Evolutionary conservation across 2,888 invertebrate genomes (phyloP), one percentile per base, ranked within the genome.

Genomic region (Anthrax anthrax): DNA sequence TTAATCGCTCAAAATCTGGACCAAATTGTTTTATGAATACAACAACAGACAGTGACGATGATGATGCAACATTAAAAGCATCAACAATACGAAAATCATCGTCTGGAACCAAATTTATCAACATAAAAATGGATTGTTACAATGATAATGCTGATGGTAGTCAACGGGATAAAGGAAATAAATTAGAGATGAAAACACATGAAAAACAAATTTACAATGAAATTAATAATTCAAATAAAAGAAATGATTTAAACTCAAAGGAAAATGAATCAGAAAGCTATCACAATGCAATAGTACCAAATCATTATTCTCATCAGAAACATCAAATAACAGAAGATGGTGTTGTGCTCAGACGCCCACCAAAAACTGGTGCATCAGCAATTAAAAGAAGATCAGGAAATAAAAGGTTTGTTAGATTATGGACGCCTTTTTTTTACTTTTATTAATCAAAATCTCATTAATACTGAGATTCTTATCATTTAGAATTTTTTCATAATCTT

Each of bases 301-400:
- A 50, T 38, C 36, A 65, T 53, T n/a, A n/a, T n/a, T n/a, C n/a
- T n/a, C n/a, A n/a, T n/a, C n/a, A n/a, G n/a, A n/a, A n/a, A n/a
- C n/a, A n/a, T n/a, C n/a, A n/a, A n/a, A 56, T 65, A 1, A 66
- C 58, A 52, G 73, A 74, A 51, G 74, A 74, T 42, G 73, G 72
- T 16, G 73, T 75, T 41, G 64, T 75, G 13, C 61, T 76, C 43
- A 61, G 75, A 18, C 68, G 73, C 51, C 70, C 71, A 50, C 65
- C 64, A 10, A 62, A 67, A 36, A 70, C 70, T 12, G 80, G 80
- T 9, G 79, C 80, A 5, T 76, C 81, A 2, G 82, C 81, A 4
- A 81, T 83, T 43, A 73, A 79, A 57, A 70, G 83, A 45, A 70
- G 83, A 51, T 77, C 81, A 5, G 81, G 82, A 32, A 76, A 77